Evolutionary conservation across 2,113 vertebrate genomes (phyloP).

Genomic region (Phaetusa simplex): DNA sequence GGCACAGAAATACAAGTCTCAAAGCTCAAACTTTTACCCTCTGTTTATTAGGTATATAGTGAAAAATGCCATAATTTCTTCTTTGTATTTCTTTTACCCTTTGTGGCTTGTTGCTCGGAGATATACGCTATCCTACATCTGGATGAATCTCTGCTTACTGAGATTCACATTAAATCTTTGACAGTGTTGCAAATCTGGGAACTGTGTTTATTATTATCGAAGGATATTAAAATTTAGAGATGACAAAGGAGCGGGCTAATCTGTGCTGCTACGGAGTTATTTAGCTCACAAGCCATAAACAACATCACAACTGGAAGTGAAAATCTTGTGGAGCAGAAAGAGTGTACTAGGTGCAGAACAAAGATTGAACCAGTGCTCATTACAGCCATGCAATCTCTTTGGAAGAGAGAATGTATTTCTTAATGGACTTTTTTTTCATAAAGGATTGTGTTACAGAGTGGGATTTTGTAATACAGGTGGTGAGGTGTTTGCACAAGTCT

Average conservation of each 20-base stretch:
- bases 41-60: not conserved
- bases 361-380: not conserved
- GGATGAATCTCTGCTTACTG: not conserved
- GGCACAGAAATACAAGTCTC: not conserved
- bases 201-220: not conserved
- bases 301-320: not conserved
- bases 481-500: not conserved
- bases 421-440: not conserved
- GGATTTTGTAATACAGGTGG: not conserved
- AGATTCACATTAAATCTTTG: not conserved
- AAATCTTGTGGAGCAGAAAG: not conserved
- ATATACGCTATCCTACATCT: not conserved
- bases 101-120: not conserved
- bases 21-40: not conserved
- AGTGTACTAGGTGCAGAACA: not conserved
- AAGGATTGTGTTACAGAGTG: not conserved
- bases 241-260: not conserved
- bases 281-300: not conserved
- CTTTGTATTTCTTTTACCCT: not conserved
- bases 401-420: not conserved
- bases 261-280: not conserved
- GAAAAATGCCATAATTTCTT: not conserved
- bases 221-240: not conserved
- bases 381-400: not conserved
- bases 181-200: not conserved